These are phyloP conservation scores for Monochamus saltuarius DNA, from an alignment of 1,140 invertebrate species.

Conservation along the genomic window DNA sequence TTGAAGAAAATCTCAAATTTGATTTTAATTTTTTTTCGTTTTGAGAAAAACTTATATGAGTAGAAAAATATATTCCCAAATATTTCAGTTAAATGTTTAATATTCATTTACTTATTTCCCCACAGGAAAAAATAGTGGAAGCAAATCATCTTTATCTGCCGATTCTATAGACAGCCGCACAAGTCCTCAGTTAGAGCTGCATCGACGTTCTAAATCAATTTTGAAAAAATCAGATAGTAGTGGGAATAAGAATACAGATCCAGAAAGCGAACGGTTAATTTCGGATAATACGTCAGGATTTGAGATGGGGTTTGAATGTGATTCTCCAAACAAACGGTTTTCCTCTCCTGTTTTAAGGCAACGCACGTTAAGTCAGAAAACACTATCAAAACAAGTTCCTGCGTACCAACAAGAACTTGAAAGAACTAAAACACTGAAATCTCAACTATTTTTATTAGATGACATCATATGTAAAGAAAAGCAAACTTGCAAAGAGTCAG, in stretches of 20 bases:
- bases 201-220: slow-evolving; percentile 72
- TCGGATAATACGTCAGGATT: slow-evolving; percentile 60
- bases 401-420: slow-evolving; percentile 48
- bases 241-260: slow-evolving; percentile 56
- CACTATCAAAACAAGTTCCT: slow-evolving; percentile 54
- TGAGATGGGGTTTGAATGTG: slow-evolving; percentile 45
- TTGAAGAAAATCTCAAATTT: too few species aligned
- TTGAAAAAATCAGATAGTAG: slow-evolving; percentile 70
- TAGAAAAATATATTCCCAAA: too few species aligned
- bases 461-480: slow-evolving; percentile 54
- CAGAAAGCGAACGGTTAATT: slow-evolving; percentile 77
- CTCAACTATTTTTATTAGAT: slow-evolving; percentile 46
- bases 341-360: slow-evolving; percentile 50
- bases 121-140: slow-evolving; percentile 62
- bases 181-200: slow-evolving; percentile 64
- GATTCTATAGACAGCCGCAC: slow-evolving; percentile 68
- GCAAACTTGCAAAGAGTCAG: slow-evolving; percentile 52
- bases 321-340: slow-evolving; percentile 51
- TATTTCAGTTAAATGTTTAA: too few species aligned
- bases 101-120: slow-evolving; percentile 2
- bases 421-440: slow-evolving; percentile 38
- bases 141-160: slow-evolving; percentile 69
- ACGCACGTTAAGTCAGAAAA: slow-evolving; percentile 51
- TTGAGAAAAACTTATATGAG: too few species aligned
- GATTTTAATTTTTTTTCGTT: too few species aligned